These are phyloP conservation scores for Chloropsis cyanopogon DNA, from an alignment of 2,113 vertebrate species.

Conservation along the genomic window DNA sequence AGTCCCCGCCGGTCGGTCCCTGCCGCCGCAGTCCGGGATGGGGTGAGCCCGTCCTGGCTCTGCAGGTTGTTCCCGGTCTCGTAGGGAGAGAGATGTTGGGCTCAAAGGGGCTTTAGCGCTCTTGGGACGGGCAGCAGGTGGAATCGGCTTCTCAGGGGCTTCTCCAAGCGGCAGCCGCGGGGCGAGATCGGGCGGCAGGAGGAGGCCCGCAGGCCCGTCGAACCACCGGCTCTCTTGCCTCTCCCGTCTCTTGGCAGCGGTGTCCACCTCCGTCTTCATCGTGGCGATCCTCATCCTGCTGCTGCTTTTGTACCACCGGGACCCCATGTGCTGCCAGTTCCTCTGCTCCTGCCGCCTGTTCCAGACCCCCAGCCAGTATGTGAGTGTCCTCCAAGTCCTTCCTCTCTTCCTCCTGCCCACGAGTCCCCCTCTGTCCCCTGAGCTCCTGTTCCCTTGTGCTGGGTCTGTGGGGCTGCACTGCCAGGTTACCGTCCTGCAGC, in stretches of 20 bases:
- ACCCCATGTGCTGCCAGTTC: conserved; percentile 78
- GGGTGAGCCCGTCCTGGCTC: not conserved
- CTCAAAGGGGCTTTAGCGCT: not conserved
- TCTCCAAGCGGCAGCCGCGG: not conserved
- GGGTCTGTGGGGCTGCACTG: rapidly evolving
- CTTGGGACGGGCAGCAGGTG: not conserved
- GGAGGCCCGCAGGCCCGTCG: not conserved
- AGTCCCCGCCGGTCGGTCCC: not conserved
- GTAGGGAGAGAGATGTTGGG: too few relatives aligned
- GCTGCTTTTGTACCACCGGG: conserved; percentile 76
- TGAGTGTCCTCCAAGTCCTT: conserved; percentile 39
- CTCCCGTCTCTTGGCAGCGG: conserved; percentile 11
- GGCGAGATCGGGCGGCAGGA: not conserved
- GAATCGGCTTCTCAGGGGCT: not conserved
- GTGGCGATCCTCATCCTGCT: conserved; percentile 76
- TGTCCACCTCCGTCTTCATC: conserved; percentile 79
- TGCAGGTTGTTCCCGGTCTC: too few relatives aligned
- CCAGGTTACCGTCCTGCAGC: not conserved
- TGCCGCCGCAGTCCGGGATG: too few relatives aligned
- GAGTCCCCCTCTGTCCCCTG: rapidly evolving
- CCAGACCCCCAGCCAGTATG: conserved; percentile 68
- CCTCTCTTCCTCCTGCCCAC: not conserved
- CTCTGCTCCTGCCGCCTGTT: conserved; percentile 75
- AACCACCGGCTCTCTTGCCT: not conserved
- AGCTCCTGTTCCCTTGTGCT: not conserved